These are phyloP conservation scores for Marcusenius ussheri DNA, from an alignment of 2,113 vertebrate species.

Conservation along the genomic window DNA sequence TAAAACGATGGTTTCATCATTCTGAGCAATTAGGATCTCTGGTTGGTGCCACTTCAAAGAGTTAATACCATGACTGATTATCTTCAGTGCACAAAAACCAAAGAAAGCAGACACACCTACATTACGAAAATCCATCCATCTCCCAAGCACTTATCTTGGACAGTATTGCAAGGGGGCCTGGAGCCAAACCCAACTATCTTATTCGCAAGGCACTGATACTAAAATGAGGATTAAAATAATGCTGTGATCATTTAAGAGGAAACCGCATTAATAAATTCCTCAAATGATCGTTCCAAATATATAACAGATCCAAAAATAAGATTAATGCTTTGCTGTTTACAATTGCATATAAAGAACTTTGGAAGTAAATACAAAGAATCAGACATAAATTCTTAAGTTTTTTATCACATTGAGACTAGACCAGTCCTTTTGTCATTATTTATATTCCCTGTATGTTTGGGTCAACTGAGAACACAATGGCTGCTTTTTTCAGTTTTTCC, in stretches of 20 bases:
- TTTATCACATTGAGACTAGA: neutral
- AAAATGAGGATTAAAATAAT: neutral
- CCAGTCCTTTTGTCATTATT: neutral
- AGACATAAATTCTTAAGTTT: neutral
- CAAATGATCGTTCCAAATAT: neutral
- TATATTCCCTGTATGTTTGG: neutral
- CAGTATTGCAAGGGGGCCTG: neutral
- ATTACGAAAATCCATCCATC: neutral
- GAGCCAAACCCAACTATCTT: neutral
- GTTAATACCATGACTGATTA: neutral
- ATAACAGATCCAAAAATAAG: neutral
- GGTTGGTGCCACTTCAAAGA: neutral
- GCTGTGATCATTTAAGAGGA: neutral
- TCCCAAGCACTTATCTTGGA: neutral
- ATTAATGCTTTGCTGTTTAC: neutral
- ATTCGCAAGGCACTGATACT: neutral
- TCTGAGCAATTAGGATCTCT: neutral
- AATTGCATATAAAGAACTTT: neutral
- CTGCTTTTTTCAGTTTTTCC: neutral
- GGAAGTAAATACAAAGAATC: neutral
- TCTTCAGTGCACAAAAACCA: neutral
- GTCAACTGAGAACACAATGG: neutral
- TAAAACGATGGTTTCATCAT: neutral
- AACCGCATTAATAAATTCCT: neutral
- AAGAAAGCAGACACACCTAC: neutral